Base-by-base conservation (phyloP, 2,113 vertebrate genomes). In the Sapayoa aenigma region DNA sequence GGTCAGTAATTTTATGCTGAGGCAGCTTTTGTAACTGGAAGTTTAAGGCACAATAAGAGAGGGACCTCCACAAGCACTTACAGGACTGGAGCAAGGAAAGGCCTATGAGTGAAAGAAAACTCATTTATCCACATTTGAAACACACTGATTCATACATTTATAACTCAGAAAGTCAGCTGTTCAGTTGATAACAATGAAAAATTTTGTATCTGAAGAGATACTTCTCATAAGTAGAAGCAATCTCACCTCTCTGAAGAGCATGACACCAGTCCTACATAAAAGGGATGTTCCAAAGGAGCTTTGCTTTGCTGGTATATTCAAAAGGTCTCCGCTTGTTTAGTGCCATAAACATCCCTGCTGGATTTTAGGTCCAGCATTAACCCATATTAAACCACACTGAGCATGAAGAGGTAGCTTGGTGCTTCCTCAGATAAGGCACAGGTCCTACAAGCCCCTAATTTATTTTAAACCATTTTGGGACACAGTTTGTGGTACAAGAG, bases 1-100 rank as follows among this genome's bases (percentile, higher is more conserved):
- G 52, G 20, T 10, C 59, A 75, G 28, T n/a, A 44, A 79, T 65
- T 69, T 21, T 50, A 30, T 30, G 86, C 2, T 3, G 4, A 56
- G 9, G 44, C 19, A 28, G 53, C 17, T 72, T 74, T 46, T 76
- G 9, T 56, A 55, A 63, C 39, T 52, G 0, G 50, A 85, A 72
- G 39, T 88, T 75, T 20, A 35, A 2, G 5, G 47, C 56, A 41
- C 28, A 44, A 3, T 19, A 37, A 33, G 21, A 42, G 2, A 89
- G 53, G 39, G 21, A 28, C 1, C 4, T 8, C 25, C 0, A 0
- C 9, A 42, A 66, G 46, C 46, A 30, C 28, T 84, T 33, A 39
- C 23, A 42, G 33, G 67, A 33, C 4, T 49, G 14, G 22, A 85
- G 73, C 31, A 91, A 87, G 46, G 63, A 30, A 39, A 25, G 19